phyloP scores from a whole-genome alignment of 1,140 invertebrate species.

The Trypoxylus dichotomus region DNA sequence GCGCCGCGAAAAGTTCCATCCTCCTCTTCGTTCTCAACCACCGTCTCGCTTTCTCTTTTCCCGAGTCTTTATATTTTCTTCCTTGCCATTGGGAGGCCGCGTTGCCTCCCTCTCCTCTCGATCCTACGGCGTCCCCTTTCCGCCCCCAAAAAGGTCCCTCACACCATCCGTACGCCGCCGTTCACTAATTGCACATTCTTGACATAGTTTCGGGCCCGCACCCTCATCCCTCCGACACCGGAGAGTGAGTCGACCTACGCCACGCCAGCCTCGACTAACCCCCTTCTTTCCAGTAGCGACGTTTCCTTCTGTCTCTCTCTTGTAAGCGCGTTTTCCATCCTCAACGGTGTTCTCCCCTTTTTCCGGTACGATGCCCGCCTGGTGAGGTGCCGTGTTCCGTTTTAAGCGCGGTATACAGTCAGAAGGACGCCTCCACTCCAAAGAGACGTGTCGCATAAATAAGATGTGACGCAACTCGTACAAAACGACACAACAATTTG shows the following conservation, averaged over 20 bases:
- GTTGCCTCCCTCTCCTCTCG: not conserved
- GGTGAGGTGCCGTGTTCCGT: not conserved
- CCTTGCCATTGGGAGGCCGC: not conserved
- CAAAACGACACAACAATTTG: conserved; percentile 29
- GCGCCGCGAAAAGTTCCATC: conserved; percentile 39
- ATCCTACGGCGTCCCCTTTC: not conserved
- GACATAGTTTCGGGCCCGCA: conserved; percentile 78
- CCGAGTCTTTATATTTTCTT: conserved; percentile 63
- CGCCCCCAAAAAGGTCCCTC: conserved; percentile 4
- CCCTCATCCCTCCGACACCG: conserved; percentile 54
- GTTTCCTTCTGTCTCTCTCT: not conserved
- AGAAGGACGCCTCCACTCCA: not conserved
- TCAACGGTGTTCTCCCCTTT: not conserved
- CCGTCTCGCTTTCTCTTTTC: conserved; percentile 2
- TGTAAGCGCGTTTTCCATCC: not conserved
- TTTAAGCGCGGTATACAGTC: not conserved
- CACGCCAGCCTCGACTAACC: conserved; percentile 10
- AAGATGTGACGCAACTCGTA: conserved; percentile 29
- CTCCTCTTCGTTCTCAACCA: conserved; percentile 49
- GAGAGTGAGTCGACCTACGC: conserved; percentile 6
- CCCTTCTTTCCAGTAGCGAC: not conserved
- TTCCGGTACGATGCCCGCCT: not conserved
- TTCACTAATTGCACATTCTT: conserved; percentile 89
- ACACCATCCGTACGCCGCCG: conserved; percentile 57
- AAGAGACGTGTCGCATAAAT: conserved; percentile 30